phyloP scores from a whole-genome alignment of 2,113 vertebrate genomes.

The Pithys albifrons region DNA sequence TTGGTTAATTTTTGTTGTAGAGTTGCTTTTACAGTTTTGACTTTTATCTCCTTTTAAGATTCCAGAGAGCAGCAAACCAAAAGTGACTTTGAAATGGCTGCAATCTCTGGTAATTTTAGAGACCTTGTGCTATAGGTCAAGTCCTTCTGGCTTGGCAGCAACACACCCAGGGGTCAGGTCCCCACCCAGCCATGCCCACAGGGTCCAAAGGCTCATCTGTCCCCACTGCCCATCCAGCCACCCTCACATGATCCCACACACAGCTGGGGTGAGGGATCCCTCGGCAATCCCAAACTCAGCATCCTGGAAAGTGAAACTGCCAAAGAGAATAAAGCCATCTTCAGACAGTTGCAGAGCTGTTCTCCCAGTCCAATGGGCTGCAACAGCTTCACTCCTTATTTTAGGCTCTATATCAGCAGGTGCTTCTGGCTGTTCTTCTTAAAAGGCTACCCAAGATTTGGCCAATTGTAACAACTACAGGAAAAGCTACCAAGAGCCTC shows the following conservation, averaged over 20 bases:
- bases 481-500: neutral
- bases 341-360: neutral
- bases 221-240: neutral
- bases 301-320: neutral
- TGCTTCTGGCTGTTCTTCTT: neutral
- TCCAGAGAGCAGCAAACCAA: neutral
- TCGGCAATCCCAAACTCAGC: neutral
- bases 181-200: accelerated
- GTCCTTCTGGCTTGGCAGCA: neutral
- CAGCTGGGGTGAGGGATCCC: neutral
- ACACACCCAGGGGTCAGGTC: neutral
- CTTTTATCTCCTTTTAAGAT: neutral
- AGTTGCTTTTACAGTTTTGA: neutral
- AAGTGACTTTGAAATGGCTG: neutral
- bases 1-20: neutral
- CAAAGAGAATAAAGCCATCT: neutral
- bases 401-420: neutral
- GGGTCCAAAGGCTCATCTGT: neutral
- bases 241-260: accelerated
- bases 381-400: neutral
- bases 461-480: neutral
- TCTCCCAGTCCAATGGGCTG: accelerated
- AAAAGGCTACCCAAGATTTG: neutral
- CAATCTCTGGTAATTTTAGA: neutral
- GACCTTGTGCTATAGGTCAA: neutral